Conservation (phyloP, 2,797 vertebrate species). For the Coracias cyanogaster region DNA sequence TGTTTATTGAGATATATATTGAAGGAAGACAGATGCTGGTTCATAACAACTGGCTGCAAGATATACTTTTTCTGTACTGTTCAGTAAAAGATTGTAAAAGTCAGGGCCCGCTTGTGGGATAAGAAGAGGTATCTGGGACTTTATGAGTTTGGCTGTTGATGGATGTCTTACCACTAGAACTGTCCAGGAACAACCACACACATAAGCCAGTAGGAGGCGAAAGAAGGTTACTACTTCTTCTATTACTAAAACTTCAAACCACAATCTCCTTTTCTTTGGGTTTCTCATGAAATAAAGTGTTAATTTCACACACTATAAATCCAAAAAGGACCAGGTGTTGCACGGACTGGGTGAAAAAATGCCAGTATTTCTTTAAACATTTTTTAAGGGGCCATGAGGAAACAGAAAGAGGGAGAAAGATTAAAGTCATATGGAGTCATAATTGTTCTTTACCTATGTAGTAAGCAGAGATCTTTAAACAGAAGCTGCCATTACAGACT, state of each 20-base stretch:
- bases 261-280: background rate
- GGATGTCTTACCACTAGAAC: background rate
- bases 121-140: background rate
- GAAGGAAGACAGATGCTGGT: background rate
- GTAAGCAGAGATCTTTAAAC: background rate
- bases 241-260: rapidly evolving
- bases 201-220: background rate
- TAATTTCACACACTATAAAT: background rate
- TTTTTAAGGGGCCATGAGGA: background rate
- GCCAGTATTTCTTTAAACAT: background rate
- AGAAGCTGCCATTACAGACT: background rate
- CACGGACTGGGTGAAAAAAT: background rate
- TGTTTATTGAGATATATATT: background rate
- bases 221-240: background rate
- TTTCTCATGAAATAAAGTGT: background rate
- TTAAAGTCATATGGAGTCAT: background rate
- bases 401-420: background rate
- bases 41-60: background rate
- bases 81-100: background rate
- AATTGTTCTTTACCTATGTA: background rate
- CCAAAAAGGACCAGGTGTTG: background rate
- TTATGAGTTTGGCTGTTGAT: background rate
- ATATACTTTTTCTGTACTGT: background rate
- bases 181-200: background rate
- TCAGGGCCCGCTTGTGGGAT: background rate